phyloP scores from a whole-genome alignment of 2,888 invertebrate species.

The Metellina segmentata region DNA sequence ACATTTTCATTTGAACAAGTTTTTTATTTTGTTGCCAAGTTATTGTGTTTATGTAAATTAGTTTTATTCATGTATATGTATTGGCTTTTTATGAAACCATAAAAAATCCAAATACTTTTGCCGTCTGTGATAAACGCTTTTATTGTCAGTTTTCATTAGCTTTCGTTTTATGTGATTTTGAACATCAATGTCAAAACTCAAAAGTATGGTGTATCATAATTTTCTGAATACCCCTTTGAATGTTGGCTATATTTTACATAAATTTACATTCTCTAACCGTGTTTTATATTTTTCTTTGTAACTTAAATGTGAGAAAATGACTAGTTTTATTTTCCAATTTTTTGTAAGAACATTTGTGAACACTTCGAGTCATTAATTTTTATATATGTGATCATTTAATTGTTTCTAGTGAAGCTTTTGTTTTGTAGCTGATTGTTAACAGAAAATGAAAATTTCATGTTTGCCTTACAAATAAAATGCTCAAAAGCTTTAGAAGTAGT shows the following conservation, averaged over 20 bases:
- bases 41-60: constrained; percentile 38
- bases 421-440: constrained; percentile 38
- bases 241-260: constrained; percentile 62
- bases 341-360: not conserved
- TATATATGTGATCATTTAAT: not conserved
- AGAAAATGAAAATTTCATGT: constrained; percentile 68
- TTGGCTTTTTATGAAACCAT: constrained; percentile 38
- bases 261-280: constrained; percentile 28
- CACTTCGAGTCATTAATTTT: constrained; percentile 24
- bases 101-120: constrained; percentile 65
- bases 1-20: constrained; percentile 59
- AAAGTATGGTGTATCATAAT: constrained; percentile 14
- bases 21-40: constrained; percentile 64
- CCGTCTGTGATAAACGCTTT: constrained; percentile 74
- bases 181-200: constrained; percentile 19
- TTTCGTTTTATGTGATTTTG: constrained; percentile 14
- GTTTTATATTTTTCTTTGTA: not conserved
- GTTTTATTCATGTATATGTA: constrained; percentile 28
- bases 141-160: constrained; percentile 33
- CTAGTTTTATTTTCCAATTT: constrained; percentile 15
- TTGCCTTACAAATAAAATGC: constrained; percentile 74
- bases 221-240: constrained; percentile 24
- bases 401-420: not conserved
- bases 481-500: constrained; percentile 69
- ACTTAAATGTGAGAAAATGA: not conserved